These are phyloP conservation scores for Nowickia ferox DNA, from an alignment of 2,888 invertebrate species.

Conservation along the genomic window DNA sequence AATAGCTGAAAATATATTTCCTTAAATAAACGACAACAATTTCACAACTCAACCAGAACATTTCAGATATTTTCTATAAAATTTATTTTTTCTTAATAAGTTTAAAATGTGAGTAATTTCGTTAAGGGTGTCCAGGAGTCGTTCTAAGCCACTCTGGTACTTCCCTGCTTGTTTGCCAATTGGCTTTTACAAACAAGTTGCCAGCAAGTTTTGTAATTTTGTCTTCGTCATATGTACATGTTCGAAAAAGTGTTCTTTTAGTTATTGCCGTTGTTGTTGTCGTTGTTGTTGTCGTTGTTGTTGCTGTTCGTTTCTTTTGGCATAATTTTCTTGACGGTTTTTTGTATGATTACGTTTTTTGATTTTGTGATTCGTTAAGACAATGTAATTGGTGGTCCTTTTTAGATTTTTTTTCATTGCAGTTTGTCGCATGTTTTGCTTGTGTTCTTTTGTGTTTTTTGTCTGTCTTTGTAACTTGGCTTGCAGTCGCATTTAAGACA, in stretches of 20 bases:
- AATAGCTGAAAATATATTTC: too few relatives aligned
- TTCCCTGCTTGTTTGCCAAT: not conserved
- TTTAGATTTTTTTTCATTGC: not conserved
- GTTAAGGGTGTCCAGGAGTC: too few relatives aligned
- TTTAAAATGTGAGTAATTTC: too few relatives aligned
- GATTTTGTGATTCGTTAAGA: conserved; percentile 10
- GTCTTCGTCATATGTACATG: not conserved
- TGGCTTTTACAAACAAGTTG: not conserved
- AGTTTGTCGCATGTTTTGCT: not conserved
- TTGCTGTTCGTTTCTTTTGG: not conserved
- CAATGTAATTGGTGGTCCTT: conserved; percentile 4
- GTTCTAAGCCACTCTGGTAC: not conserved
- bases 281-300: not conserved
- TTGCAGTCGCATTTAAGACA: not conserved
- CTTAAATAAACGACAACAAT: too few relatives aligned
- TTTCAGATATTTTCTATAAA: too few relatives aligned
- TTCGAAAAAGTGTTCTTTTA: not conserved
- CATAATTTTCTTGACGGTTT: conserved; percentile 15
- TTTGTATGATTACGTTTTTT: not conserved
- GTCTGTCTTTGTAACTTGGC: not conserved
- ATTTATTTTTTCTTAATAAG: too few relatives aligned
- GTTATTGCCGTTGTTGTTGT: not conserved
- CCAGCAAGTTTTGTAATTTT: not conserved
- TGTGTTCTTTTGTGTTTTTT: not conserved
- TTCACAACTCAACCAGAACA: too few relatives aligned